These are phyloP conservation scores for Enteromius treurensis DNA, from an alignment of 2,797 vertebrate genomes.

Conservation along the genomic window DNA sequence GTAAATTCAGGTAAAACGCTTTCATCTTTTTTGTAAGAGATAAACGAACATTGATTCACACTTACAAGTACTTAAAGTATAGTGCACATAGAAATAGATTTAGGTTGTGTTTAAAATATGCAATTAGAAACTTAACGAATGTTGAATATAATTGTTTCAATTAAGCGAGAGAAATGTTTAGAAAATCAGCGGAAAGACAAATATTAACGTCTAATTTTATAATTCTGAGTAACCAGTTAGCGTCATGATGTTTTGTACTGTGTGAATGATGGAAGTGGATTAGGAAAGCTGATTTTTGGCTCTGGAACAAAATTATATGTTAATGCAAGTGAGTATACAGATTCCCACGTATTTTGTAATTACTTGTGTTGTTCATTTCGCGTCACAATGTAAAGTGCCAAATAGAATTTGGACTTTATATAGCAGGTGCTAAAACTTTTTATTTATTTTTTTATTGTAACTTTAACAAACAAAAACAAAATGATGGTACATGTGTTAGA, in stretches of 20 bases:
- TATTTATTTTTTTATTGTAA: neutral
- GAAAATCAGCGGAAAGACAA: neutral
- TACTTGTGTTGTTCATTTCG: neutral
- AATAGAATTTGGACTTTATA: neutral
- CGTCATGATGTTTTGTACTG: neutral
- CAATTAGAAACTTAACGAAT: neutral
- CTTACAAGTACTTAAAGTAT: neutral
- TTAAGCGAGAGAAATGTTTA: neutral
- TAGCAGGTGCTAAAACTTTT: neutral
- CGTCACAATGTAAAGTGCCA: neutral
- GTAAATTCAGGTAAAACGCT: constrained; percentile 39
- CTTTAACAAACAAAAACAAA: neutral
- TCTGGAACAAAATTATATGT: constrained; percentile 51
- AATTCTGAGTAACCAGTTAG: neutral
- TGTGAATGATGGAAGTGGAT: constrained; percentile 51
- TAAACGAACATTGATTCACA: neutral
- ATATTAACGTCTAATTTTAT: too few species aligned
- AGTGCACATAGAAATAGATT: neutral
- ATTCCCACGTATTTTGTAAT: neutral
- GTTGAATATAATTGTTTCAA: neutral
- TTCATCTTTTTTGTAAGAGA: neutral
- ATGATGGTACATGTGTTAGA: neutral
- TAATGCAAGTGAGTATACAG: constrained; percentile 47
- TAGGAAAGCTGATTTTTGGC: constrained; percentile 51
- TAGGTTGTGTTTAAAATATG: neutral